Evolutionary conservation across 1,140 invertebrate genomes (phyloP), one percentile per base, ranked within the genome.

Genomic region (Eulimnadia texana): DNA sequence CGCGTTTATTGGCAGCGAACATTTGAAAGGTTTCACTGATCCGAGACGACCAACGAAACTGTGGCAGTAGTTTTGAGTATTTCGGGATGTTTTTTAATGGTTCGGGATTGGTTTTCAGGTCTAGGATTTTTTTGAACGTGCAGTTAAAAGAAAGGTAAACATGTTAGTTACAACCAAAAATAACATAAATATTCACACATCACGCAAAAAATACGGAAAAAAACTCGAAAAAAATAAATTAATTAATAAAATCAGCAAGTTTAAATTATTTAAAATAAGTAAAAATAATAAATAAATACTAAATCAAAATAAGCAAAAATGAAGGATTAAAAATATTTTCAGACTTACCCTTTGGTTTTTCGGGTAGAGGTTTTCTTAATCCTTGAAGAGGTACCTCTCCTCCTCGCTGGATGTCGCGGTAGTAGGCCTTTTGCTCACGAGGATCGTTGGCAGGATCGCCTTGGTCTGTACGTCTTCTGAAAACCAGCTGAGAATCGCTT

Each of bases 351-450:
- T 85, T 87, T 10, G 85, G 85, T 71, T 81, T 80, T 71, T 90
- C 86, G 3, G 92, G 93, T 16, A 87, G 88, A 47, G 84, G 82
- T 72, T 93, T 93, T 23, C 90, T 78, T 66, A 93, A 80, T 51
- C 90, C 90, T 66, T 90, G 84, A 20, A 93, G 76, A 27, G 90
- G 90, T 0, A 91, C 87, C 75, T 97, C 92, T 1, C 91, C 92
- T 3, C 93, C 93, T 63, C 84, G 85, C 71, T 92, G 89, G 57
- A 93, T 82, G 22, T 81, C 83, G 70, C 86, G 84, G 72, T 96
- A 96, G 11, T 84, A 83, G 61, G 84, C 80, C 64, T 83, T 80
- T 66, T 90, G 83, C 68, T 93, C 86, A 3, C 82, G 77, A 0
- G 87, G 88, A 63, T 84, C 88, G 22, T 88, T 69, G 3, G 83